phyloP scores from a whole-genome alignment of 2,797 vertebrate species.

The Xiphorhynchus erythropygius region DNA sequence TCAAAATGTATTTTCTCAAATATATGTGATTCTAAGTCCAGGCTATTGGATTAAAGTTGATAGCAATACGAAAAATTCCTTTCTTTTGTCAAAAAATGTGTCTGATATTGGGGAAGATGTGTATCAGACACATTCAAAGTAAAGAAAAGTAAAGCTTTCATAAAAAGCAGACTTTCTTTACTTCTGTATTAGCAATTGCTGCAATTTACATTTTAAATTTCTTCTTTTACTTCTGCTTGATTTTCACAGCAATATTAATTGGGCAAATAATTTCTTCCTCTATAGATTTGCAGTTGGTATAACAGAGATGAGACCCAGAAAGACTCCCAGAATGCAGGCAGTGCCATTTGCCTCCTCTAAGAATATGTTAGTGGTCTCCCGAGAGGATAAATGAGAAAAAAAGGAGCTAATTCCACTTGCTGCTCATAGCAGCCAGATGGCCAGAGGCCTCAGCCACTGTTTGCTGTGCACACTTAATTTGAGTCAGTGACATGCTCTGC shows the following conservation, averaged over 20 bases:
- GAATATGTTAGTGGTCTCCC: neutral
- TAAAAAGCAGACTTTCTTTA: neutral
- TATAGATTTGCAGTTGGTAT: neutral
- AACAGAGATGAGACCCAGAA: neutral
- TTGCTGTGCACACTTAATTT: neutral
- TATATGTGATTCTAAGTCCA: neutral
- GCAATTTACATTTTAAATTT: neutral
- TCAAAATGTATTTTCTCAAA: neutral
- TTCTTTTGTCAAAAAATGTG: neutral
- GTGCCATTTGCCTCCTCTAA: rapidly evolving
- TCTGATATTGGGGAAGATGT: neutral
- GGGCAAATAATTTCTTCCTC: neutral
- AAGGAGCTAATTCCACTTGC: neutral
- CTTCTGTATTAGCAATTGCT: neutral
- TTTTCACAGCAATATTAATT: neutral
- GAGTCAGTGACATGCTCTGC: neutral
- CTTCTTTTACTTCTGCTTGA: neutral
- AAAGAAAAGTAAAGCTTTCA: neutral
- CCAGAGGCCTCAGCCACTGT: neutral
- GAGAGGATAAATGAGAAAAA: neutral
- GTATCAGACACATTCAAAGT: neutral
- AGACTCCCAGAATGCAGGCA: neutral
- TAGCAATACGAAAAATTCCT: neutral
- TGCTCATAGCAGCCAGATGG: neutral
- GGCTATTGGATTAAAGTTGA: neutral